phyloP scores from a whole-genome alignment of 1,140 invertebrate genomes.

The Babylonia areolata region DNA sequence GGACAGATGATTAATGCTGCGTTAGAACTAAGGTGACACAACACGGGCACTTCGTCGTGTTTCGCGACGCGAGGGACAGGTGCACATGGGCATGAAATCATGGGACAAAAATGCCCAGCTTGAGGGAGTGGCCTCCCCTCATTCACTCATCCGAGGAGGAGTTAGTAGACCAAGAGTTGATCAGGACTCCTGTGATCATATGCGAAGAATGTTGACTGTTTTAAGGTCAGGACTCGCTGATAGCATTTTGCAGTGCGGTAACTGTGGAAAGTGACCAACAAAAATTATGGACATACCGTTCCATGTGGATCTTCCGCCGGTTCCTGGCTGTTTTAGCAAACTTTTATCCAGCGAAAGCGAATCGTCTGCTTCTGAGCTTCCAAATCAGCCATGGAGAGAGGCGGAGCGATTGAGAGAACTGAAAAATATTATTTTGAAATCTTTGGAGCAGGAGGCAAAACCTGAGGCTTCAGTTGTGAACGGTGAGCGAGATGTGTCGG shows the following conservation, averaged over 20 bases:
- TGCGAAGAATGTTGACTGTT: constrained; percentile 9
- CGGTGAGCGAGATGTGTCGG: not conserved
- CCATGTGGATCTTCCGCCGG: constrained; percentile 24
- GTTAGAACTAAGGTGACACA: not conserved
- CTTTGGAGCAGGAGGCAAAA: constrained; percentile 8
- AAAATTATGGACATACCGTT: constrained; percentile 34
- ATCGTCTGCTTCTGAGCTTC: constrained; percentile 24
- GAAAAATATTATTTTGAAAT: constrained; percentile 34
- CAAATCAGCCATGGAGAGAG: constrained; percentile 34
- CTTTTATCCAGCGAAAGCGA: constrained; percentile 22
- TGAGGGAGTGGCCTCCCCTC: constrained; percentile 18
- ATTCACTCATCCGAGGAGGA: not conserved
- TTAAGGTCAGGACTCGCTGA: not conserved
- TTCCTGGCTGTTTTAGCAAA: constrained; percentile 36
- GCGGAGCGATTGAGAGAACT: constrained; percentile 27
- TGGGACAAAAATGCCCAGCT: not conserved
- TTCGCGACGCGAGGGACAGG: not conserved
- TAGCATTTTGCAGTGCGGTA: not conserved
- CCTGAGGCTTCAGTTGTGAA: not conserved
- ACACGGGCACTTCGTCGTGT: not conserved
- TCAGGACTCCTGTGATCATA: not conserved
- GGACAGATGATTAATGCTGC: not conserved
- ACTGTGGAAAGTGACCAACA: not conserved
- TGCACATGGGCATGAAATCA: not conserved
- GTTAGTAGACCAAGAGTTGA: not conserved